Evolutionary conservation across 2,888 invertebrate species (phyloP).

Genomic region (Macrostomum cliftonense): DNA sequence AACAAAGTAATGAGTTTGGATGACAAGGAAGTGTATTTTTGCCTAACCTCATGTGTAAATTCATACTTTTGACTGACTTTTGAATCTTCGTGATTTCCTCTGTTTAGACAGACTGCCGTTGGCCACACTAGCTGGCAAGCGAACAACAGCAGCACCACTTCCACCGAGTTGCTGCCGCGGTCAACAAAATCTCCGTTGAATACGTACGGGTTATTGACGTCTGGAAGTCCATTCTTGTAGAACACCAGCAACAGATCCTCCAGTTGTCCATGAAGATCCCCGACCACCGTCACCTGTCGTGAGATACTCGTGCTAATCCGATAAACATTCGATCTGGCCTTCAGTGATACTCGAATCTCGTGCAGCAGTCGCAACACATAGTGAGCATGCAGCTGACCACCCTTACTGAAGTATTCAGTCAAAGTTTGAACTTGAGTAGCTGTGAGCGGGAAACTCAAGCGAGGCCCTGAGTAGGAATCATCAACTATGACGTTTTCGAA

Average conservation of each 20-base stretch:
- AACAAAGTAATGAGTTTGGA: conserved; percentile 36
- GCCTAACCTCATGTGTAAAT: conserved; percentile 70
- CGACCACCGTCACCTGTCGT: conserved; percentile 57
- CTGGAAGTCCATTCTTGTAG: conserved; percentile 42
- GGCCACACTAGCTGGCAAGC: conserved; percentile 59
- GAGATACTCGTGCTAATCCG: conserved; percentile 63
- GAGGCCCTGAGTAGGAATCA: no score
- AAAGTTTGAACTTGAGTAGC: no score
- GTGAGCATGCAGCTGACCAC: conserved; percentile 14
- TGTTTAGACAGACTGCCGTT: conserved; percentile 59
- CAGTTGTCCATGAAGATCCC: conserved; percentile 69
- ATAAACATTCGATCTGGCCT: conserved; percentile 59
- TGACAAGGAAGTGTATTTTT: conserved; percentile 54
- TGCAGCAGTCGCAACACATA: conserved; percentile 44
- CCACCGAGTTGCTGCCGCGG: no score
- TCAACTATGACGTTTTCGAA: no score
- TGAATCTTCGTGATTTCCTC: conserved; percentile 74
- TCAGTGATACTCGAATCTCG: conserved; percentile 49
- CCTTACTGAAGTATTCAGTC: no score
- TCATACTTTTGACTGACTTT: conserved; percentile 59
- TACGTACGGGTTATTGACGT: conserved; percentile 59
- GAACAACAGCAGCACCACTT: conserved; percentile 48
- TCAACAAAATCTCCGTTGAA: no score
- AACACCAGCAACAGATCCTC: conserved; percentile 69
- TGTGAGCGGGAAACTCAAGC: no score